These are phyloP conservation scores for Archips crataeganus DNA, from an alignment of 2,888 invertebrate genomes.

Conservation along the genomic window DNA sequence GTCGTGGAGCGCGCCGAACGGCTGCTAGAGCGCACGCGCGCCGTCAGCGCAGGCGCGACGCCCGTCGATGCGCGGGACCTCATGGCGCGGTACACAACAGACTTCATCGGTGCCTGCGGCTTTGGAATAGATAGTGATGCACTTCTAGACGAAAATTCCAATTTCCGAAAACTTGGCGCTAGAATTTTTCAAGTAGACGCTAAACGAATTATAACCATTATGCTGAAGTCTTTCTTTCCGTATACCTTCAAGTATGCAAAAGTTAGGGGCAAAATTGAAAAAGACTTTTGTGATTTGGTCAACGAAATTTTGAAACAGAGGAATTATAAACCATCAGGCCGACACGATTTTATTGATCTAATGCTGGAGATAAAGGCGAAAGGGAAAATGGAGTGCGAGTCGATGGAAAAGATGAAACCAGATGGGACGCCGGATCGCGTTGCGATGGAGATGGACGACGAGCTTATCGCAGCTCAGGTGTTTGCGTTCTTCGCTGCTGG, in stretches of 20 bases:
- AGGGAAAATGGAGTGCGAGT: no score
- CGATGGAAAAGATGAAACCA: no score
- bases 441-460: no score
- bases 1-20: slow-evolving; percentile 30
- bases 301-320: slow-evolving; percentile 35
- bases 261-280: neutral
- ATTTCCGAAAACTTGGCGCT: slow-evolving; percentile 22
- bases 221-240: slow-evolving; percentile 29
- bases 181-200: slow-evolving; percentile 16
- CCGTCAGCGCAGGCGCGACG: no score
- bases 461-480: no score
- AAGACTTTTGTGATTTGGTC: slow-evolving; percentile 37
- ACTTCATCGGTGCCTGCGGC: slow-evolving; percentile 46
- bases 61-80: no score
- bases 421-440: no score
- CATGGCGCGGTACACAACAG: no score
- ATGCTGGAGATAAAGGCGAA: slow-evolving; percentile 15
- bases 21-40: no score
- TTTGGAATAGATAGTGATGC: slow-evolving; percentile 43
- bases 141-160: slow-evolving; percentile 30
- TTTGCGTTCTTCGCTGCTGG: no score
- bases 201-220: neutral
- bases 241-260: neutral
- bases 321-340: slow-evolving; percentile 29
- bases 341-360: slow-evolving; percentile 29